phyloP scores from a whole-genome alignment of 2,113 vertebrate species.

The Heteronetta atricapilla region DNA sequence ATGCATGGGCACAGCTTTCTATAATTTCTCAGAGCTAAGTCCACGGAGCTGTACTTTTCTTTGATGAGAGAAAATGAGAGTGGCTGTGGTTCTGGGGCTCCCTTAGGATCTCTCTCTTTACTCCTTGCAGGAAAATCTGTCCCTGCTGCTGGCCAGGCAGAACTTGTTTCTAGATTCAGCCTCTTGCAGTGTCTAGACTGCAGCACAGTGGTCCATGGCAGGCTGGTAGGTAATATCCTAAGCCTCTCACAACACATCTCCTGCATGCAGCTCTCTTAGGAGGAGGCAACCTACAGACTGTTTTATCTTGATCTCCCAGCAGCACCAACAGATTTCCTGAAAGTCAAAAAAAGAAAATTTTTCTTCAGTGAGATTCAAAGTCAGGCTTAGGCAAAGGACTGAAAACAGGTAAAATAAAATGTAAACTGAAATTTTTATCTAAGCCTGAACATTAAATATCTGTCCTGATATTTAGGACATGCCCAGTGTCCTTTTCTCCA shows the following conservation, averaged over 20 bases:
- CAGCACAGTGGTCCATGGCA: fast-evolving
- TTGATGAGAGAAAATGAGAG: neutral
- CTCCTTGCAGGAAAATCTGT: neutral
- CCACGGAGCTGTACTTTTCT: neutral
- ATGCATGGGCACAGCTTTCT: neutral
- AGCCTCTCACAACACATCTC: neutral
- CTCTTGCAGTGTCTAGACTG: fast-evolving
- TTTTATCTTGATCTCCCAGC: neutral
- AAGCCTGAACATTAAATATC: neutral
- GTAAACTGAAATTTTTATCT: neutral
- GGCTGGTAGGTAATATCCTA: neutral
- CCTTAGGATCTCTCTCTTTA: neutral
- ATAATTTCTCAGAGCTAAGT: neutral
- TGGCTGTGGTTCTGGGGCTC: fast-evolving
- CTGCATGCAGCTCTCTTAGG: fast-evolving
- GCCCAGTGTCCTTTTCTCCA: no score
- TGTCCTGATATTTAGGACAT: no score
- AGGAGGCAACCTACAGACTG: neutral
- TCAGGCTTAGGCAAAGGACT: neutral
- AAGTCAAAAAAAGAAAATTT: neutral
- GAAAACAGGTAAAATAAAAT: neutral
- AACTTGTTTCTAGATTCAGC: neutral
- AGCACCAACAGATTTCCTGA: neutral
- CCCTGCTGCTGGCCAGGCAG: neutral
- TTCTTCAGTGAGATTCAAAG: neutral